Evolutionary conservation across 2,797 vertebrate genomes (phyloP).

Genomic region (Passerculus sandwichensis): DNA sequence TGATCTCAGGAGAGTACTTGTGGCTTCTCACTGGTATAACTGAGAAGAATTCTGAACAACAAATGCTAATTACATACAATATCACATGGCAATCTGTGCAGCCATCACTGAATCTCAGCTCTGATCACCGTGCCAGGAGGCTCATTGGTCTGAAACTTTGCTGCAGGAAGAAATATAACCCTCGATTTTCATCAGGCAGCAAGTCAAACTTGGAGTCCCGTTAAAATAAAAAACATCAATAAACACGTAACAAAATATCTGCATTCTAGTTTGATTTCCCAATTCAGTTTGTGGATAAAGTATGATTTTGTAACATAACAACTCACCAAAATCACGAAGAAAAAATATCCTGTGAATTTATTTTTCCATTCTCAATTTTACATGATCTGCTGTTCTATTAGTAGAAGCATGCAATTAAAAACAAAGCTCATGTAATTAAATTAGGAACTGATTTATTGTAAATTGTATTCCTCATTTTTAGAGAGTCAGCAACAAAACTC

Average conservation of each 20-base stretch:
- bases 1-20: slow-evolving; percentile 51
- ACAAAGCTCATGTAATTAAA: not conserved
- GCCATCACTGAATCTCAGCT: not conserved
- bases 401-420: slow-evolving; percentile 16
- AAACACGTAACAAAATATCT: not conserved
- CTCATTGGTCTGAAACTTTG: slow-evolving; percentile 10
- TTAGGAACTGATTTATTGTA: not conserved
- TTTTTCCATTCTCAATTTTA: not conserved
- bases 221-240: not conserved
- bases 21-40: slow-evolving; percentile 38
- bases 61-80: slow-evolving; percentile 49
- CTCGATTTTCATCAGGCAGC: not conserved
- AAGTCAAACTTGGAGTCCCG: not conserved
- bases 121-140: slow-evolving; percentile 44
- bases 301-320: not conserved
- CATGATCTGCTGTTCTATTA: not conserved
- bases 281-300: not conserved
- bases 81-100: slow-evolving; percentile 32
- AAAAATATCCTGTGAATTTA: not conserved
- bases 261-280: not conserved
- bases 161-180: not conserved
- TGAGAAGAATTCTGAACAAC: slow-evolving; percentile 37
- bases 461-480: not conserved
- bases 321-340: not conserved
- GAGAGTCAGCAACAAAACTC: not conserved